A percentile compares a stretch with the other conserved stretches of the same genome.
phyloP scores from a whole-genome alignment of 2,888 invertebrate species.

The Chamaedrilus cognettii region DNA sequence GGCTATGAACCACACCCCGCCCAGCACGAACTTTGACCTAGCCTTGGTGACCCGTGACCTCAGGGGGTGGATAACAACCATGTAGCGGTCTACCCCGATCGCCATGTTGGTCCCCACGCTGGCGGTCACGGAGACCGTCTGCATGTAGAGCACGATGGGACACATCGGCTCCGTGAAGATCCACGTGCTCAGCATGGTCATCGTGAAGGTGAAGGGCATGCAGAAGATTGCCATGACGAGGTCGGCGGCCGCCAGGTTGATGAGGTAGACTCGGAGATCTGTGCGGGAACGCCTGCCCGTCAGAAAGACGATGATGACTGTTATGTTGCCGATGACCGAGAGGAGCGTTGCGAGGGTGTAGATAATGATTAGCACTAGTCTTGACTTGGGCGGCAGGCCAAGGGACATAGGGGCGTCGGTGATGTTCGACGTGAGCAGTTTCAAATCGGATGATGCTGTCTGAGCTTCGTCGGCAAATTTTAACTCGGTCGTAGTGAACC shows the following conservation, averaged over 20 bases:
- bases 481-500: no score
- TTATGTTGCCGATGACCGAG: slow-evolving; percentile 61
- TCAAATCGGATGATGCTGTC: no score
- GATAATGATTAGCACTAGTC: slow-evolving; percentile 56
- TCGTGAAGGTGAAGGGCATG: slow-evolving; percentile 79
- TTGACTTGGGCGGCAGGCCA: slow-evolving; percentile 30
- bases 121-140: slow-evolving; percentile 60
- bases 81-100: slow-evolving; percentile 61
- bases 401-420: background rate
- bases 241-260: slow-evolving; percentile 82
- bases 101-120: slow-evolving; percentile 62
- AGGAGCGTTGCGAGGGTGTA: slow-evolving; percentile 61
- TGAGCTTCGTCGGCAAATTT: no score
- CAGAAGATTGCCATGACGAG: slow-evolving; percentile 88
- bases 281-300: slow-evolving; percentile 55
- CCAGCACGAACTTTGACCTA: slow-evolving; percentile 56
- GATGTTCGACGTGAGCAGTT: no score
- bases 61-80: slow-evolving; percentile 52
- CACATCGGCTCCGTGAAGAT: slow-evolving; percentile 62
- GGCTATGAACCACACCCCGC: slow-evolving; percentile 60
- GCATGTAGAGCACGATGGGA: slow-evolving; percentile 62
- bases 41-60: slow-evolving; percentile 58
- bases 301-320: slow-evolving; percentile 61
- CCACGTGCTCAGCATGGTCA: slow-evolving; percentile 61
- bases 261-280: slow-evolving; percentile 69